Evolutionary conservation across 1,140 invertebrate genomes (phyloP), one percentile per base, ranked within the genome.

Genomic region (Lanistes nyassanus): DNA sequence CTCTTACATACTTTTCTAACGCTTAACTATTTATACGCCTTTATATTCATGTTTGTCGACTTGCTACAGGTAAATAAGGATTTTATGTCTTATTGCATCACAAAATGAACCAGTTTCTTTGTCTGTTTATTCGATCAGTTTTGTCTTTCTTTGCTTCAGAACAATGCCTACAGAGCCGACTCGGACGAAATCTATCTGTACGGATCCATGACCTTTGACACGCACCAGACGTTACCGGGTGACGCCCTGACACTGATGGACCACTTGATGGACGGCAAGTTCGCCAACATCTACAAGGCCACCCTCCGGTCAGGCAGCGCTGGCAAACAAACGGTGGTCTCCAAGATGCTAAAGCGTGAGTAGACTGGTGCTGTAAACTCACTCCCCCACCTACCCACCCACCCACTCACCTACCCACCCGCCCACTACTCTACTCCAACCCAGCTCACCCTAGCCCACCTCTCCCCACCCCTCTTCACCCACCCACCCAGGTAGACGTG

Each of bases 281-380:
- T 81, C 74, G 80, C 80, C 16, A 77, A 71, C 37, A 81, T 81
- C 39, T 81, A 67, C 72, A 74, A 76, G 55, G 80, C 80, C n/a
- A 73, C 51, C 6, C 75, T 60, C 51, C 34, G 26, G 7, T 34
- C 36, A n/a, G 53, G 39, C 34, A 31, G 58, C 47, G 34, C 9
- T 5, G 56, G 69, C 2, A 51, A 42, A 21, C 29, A 58, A 9
- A 55, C 36, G 34, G 80, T 80, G 19, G 75, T 74, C 6, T 78
- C 78, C 55, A 81, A 81, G 47, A 74, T 75, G 7, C 36, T 81
- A 0, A 79, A 80, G 76, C 69, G 80, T 81, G 26, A 62, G 67
- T 55, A 31, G 37, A 23, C 29, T n/a, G n/a, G 39, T 42, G 19
- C 42, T 47, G 19, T 47, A n/a, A n/a, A n/a, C 5, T 6, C 2